phyloP scores from a whole-genome alignment of 1,140 invertebrate genomes.

The Tetramorium alpestre region DNA sequence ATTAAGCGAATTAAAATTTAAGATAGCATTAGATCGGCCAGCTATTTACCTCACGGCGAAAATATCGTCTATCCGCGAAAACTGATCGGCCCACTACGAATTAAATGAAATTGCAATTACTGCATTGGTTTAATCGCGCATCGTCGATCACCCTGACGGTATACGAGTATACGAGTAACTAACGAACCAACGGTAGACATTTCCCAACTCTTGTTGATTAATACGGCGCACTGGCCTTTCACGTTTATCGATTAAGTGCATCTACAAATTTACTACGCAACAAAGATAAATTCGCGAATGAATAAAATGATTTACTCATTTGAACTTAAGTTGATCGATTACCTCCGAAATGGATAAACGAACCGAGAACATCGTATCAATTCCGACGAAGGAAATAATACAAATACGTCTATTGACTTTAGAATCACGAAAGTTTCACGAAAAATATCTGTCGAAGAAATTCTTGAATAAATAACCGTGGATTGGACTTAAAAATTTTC shows the following conservation, averaged over 20 bases:
- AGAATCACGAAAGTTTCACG: background rate
- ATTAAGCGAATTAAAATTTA: background rate
- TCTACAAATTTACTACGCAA: constrained; percentile 38
- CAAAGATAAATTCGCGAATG: constrained; percentile 43
- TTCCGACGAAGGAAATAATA: background rate
- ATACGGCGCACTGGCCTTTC: constrained; percentile 45
- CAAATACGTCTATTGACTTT: background rate
- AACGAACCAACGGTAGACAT: constrained; percentile 59
- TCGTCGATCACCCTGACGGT: constrained; percentile 50
- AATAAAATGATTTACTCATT: constrained; percentile 23
- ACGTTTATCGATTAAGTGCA: constrained; percentile 45
- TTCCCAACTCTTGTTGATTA: constrained; percentile 58
- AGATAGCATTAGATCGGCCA: background rate
- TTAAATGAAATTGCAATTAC: constrained; percentile 73
- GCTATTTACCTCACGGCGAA: background rate
- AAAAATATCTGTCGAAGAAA: background rate
- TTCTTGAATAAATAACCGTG: constrained; percentile 16
- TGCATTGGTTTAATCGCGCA: constrained; percentile 65
- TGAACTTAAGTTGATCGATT: background rate
- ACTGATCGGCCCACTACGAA: constrained; percentile 56
- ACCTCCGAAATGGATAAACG: too few species aligned
- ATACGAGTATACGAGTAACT: constrained; percentile 34
- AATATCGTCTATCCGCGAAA: constrained; percentile 24
- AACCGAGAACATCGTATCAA: background rate
- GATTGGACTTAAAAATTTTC: constrained; percentile 12